These are phyloP conservation scores for Neoascia interrupta DNA, from an alignment of 2,888 invertebrate genomes.

Conservation along the genomic window DNA sequence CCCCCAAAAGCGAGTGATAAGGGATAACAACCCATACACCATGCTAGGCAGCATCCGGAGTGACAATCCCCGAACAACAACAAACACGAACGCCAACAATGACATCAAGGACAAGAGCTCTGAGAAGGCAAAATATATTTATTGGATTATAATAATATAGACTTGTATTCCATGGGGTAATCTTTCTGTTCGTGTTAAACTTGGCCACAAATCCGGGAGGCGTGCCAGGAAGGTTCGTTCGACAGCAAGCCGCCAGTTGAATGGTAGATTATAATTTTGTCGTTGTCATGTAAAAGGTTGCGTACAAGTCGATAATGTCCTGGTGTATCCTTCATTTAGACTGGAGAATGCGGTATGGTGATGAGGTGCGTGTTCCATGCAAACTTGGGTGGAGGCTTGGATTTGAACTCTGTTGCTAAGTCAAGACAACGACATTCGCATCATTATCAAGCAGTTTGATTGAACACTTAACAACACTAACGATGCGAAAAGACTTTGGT, in stretches of 20 bases:
- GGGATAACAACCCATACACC: conserved; percentile 18
- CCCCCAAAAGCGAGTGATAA: conserved; percentile 21
- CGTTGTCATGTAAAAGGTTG: conserved; percentile 56
- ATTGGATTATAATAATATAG: conserved; percentile 68
- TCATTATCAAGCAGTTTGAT: too few species aligned
- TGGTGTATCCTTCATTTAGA: conserved; percentile 21
- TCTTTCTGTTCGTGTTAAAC: conserved; percentile 44
- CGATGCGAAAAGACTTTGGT: too few species aligned
- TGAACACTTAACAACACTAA: too few species aligned
- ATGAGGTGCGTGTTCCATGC: too few species aligned
- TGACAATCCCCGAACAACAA: conserved; percentile 46
- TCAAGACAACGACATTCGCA: too few species aligned
- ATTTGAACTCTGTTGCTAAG: too few species aligned
- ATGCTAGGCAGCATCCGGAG: conserved; percentile 30
- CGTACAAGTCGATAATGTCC: conserved; percentile 61
- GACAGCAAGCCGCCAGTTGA: conserved; percentile 2
- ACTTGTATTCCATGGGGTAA: conserved; percentile 62
- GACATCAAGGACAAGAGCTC: conserved; percentile 21
- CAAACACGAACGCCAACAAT: conserved; percentile 27
- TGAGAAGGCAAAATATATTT: conserved; percentile 51
- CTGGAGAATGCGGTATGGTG: conserved; percentile 7
- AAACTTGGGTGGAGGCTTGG: too few species aligned
- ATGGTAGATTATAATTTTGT: conserved; percentile 64
- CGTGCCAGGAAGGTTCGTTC: neutral
- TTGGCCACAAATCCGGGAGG: neutral